phyloP scores from a whole-genome alignment of 2,113 vertebrate species.

The Harpagus bidentatus region DNA sequence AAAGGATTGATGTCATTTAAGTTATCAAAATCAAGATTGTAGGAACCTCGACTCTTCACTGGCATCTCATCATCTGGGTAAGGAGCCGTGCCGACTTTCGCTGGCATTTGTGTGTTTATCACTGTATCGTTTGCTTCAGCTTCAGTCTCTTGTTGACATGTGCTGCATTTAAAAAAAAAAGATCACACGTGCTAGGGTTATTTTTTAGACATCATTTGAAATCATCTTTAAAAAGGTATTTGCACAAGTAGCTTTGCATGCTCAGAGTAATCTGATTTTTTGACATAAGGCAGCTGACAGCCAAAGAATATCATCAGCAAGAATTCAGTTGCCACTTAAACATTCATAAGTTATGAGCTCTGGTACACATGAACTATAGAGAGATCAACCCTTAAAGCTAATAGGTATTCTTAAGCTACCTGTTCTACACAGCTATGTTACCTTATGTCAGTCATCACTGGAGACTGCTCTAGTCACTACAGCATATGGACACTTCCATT shows the following conservation, averaged over 20 bases:
- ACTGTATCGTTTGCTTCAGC: not conserved
- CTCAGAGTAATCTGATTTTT: not conserved
- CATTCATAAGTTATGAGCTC: not conserved
- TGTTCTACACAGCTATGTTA: not conserved
- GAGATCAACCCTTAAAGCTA: not conserved
- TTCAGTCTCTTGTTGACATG: conserved; percentile 35
- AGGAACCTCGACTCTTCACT: conserved; percentile 64
- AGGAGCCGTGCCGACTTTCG: not conserved
- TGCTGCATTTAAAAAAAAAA: not conserved
- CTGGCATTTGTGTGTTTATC: conserved; percentile 22
- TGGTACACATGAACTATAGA: not conserved
- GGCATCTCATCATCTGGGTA: conserved; percentile 24
- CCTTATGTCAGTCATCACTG: not conserved
- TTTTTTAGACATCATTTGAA: not conserved
- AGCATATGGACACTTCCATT: not conserved
- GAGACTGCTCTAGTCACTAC: not conserved
- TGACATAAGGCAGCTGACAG: not conserved
- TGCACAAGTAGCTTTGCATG: not conserved
- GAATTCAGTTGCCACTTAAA: not conserved
- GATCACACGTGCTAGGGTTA: not conserved
- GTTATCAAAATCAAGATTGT: conserved; percentile 66
- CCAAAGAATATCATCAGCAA: not conserved
- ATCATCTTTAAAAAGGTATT: not conserved
- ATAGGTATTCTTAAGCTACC: not conserved
- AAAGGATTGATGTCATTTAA: conserved; percentile 25